Evolutionary conservation across 2,113 vertebrate genomes (phyloP), one percentile per base, ranked within the genome.

Genomic region (Actenoides hombroni): DNA sequence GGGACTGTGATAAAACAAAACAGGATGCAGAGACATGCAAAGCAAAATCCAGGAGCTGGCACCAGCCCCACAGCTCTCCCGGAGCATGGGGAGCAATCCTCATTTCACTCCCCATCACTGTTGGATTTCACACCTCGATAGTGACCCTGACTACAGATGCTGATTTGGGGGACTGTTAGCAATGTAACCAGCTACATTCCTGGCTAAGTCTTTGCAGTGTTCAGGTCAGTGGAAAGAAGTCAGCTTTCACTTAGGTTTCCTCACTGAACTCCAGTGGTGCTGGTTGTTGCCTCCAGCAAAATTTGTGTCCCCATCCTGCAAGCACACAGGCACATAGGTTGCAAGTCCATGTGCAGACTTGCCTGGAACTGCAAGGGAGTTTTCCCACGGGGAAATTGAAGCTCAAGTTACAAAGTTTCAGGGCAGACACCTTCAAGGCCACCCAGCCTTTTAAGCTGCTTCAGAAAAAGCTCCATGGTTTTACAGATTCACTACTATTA

Each of bases 1-100:
- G 24, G 46, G 18, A 77, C n/a, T 0, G 0, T 0, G 0, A 19
- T 1, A 35, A 26, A 87, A 37, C 20, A 39, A 2, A 54, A 6
- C 21, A 5, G 42, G 68, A 80, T 39, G 57, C 71, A 28, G 54
- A 46, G 49, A 20, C 70, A 44, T 0, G 2, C 35, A 29, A 40
- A 53, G 71, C 35, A 23, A 73, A 80, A 42, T 4, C 28, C 29
- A 6, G 6, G 11, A 12, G 57, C 26, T 3, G 2, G 15, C 24
- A 2, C 75, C 57, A 86, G 78, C 63, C 59, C 71, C 80, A 3
- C 20, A 59, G 40, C 82, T 49, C 81, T 39, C 39, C 83, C 65
- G 5, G 20, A 60, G 71, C 68, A 7, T 42, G 11, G 16, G 70
- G 5, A 74, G 42, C 3, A 17, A 1, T 3, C 18, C 54, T 10